Base-by-base conservation (phyloP, 53 echinoderm and acorn worm species). In the Patiria pectinifera region DNA sequence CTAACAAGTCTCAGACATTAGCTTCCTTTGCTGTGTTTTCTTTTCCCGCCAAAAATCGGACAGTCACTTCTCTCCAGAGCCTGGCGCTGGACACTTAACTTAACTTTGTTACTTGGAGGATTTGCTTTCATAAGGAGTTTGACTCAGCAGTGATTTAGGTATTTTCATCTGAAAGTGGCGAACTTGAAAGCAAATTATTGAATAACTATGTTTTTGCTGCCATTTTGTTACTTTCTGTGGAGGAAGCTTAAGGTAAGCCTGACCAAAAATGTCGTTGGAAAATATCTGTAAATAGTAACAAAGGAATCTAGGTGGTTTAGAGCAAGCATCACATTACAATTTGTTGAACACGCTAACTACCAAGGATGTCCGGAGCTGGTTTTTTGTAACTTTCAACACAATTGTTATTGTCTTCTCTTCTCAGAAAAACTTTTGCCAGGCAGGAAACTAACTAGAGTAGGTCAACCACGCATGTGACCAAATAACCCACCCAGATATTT, bases 191-290 rank as follows among this genome's bases (percentile, higher is more conserved):
- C 0, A 84, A 59, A 4, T 16, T 66, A 66, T 66, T 82, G 9
- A 9, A 0, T 83, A 59, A 74, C 45, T 35, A 95, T 95, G 95
- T 95, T 95, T 74, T 89, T 95, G 92, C 71, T 92, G 85, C 93
- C 95, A 14, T 95, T 88, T 76, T 95, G 93, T 78, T 95, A 89
- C 72, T 92, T 95, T 71, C 89, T 93, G 80, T 95, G 95, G 95
- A 93, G 87, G 81, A 93, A 93, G 90, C 91, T 95, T 78, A 89
- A 89, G 44, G 72, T 79, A 45, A 18, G 80, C 19, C n/a, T 13
- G 80, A 46, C 43, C 13, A 18, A 66, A 66, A 23, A 2, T 74
- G 22, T 24, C 0, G 74, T 74, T 23, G 15, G 18, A 24, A 6
- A 74, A 74, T 24, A 2, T 23, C 24, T 24, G 24, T 15, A 24